Base-by-base conservation (phyloP, 2,888 invertebrate genomes). In the Periphyllus acericola region DNA sequence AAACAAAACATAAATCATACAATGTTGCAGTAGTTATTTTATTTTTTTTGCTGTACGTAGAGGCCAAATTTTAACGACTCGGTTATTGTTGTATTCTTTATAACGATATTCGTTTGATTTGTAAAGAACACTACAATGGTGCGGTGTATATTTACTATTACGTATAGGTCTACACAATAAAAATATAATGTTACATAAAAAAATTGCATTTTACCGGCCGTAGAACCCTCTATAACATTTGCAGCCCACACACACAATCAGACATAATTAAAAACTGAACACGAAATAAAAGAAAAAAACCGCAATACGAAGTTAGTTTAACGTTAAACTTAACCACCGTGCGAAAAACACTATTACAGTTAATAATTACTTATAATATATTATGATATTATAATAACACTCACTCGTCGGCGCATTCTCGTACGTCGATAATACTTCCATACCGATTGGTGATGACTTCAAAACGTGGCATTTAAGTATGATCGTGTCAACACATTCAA, bases 381-480 rank as follows among this genome's bases (percentile, higher is more conserved):
- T 72, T 34, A 36, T 74, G 52, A 60, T 52, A 32, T 46, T 4
- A n/a, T n/a, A n/a, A 29, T 46, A 79, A 60, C 75, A 87, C 87
- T 87, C 81, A 87, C 87, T 80, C 87, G 60, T 87, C 81, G 34
- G 80, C 87, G 60, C 87, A 87, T 87, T 87, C 87, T 86, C 89
- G 89, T 34, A 88, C 88, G 79, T 89, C 89, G 84, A 89, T 89
- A 84, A 89, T 89, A 79, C 89, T 89, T 72, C 89, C 89, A 89
- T 89, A 89, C 34, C 89, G 89, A 29, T 89, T 89, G 84, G 84
- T 84, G 83, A 84, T 85, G 60, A 89, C 89, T 89, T 89, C 89
- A 84, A 87, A 87, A 80, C 87, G 87, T 32, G 87, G 87, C 87
- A 87, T 87, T 87, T 87, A 81, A 81, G 66, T 66, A 29, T 32